Evolutionary conservation across 2,888 invertebrate species (phyloP).

Genomic region (Lottia scabra): DNA sequence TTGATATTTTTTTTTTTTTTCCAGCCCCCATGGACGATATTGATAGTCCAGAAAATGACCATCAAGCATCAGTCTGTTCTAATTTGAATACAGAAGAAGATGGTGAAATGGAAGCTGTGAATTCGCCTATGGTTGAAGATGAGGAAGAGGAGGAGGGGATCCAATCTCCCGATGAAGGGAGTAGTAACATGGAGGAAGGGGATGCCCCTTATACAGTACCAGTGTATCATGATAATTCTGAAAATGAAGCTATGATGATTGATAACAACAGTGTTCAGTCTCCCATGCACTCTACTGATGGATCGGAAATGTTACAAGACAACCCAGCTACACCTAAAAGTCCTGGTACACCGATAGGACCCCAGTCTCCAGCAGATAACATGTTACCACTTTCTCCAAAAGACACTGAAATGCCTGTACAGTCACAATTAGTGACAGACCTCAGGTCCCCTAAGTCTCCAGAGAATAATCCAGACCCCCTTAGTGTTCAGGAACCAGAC

Average conservation of each 20-base stretch:
- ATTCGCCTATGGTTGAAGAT: slow-evolving; percentile 5
- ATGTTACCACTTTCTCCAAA: neutral
- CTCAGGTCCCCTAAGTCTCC: neutral
- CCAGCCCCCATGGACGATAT: neutral
- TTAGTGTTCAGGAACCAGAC: neutral
- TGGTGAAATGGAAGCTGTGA: neutral
- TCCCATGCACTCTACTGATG: neutral
- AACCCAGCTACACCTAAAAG: neutral
- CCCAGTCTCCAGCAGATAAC: neutral
- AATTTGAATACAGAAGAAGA: slow-evolving; percentile 4
- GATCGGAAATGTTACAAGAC: neutral
- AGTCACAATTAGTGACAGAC: neutral
- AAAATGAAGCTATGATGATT: neutral
- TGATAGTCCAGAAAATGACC: neutral
- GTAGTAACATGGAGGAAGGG: neutral
- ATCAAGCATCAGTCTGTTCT: no score
- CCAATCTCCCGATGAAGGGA: neutral
- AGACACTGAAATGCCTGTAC: neutral
- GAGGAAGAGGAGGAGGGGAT: slow-evolving; percentile 10
- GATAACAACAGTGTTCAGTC: neutral
- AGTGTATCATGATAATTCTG: neutral
- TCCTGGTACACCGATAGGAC: neutral
- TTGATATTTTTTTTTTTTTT: no score
- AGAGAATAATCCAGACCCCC: neutral
- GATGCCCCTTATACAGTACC: no score